Evolutionary conservation across 2,113 vertebrate genomes (phyloP).

Genomic region (Limanda limanda): DNA sequence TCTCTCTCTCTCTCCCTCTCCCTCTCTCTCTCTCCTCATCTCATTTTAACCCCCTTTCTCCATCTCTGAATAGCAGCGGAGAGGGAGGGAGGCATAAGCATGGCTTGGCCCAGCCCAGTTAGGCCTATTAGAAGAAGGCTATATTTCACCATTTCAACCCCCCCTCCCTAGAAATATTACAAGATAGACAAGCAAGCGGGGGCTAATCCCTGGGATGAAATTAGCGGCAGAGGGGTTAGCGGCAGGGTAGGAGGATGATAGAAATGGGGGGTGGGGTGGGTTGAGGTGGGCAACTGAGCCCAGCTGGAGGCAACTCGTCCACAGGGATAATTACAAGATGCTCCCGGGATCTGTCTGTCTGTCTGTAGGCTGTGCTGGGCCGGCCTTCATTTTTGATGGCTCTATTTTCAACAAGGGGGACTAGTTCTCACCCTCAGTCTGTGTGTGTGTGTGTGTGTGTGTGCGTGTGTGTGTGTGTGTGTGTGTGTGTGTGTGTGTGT

Average conservation of each 20-base stretch:
- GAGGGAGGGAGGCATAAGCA: conserved; percentile 73
- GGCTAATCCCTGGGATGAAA: conserved; percentile 99
- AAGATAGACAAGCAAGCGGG: conserved; percentile 95
- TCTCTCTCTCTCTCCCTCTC: conserved; percentile 38
- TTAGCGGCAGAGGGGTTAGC: conserved; percentile 94
- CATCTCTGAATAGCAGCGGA: conserved; percentile 49
- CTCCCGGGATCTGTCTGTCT: conserved; percentile 94
- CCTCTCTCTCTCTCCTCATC: conserved; percentile 26
- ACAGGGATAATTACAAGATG: conserved; percentile 98
- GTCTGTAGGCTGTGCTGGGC: conserved; percentile 77
- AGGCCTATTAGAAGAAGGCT: conserved; percentile 95
- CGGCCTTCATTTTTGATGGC: conserved; percentile 93
- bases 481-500: conserved; percentile 36
- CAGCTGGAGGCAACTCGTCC: conserved; percentile 95
- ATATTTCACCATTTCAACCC: conserved; percentile 96
- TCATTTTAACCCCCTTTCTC: conserved; percentile 45
- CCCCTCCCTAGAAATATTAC: conserved; percentile 91
- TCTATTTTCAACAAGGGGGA: conserved; percentile 93
- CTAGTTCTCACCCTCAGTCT: conserved; percentile 46
- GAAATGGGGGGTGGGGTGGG: conserved; percentile 80
- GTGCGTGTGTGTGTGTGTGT: conserved; percentile 25
- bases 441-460: conserved; percentile 13
- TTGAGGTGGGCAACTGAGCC: conserved; percentile 85
- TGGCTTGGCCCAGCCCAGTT: conserved; percentile 85
- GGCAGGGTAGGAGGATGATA: conserved; percentile 94